Evolutionary conservation across 1,140 invertebrate species (phyloP).

Genomic region (Drosophila insularis): DNA sequence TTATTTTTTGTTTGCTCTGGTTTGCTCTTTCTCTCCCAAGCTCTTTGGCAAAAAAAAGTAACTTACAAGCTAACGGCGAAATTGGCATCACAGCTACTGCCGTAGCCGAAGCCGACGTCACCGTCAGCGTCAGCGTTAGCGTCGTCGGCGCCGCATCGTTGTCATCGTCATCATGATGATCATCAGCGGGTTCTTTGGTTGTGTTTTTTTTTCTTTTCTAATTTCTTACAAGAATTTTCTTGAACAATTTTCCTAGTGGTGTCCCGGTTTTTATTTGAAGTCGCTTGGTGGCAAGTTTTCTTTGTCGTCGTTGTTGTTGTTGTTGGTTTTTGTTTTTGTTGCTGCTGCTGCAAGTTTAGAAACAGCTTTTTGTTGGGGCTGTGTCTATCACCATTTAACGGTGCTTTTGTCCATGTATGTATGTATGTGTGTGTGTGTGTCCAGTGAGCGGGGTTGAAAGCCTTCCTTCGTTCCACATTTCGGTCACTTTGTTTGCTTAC

Average conservation of each 20-base stretch:
- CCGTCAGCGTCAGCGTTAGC: conserved; percentile 37
- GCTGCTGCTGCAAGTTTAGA: conserved; percentile 26
- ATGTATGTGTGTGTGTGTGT: conserved; percentile 13
- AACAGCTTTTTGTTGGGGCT: conserved; percentile 53
- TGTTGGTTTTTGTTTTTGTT: conserved; percentile 26
- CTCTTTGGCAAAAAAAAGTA: conserved; percentile 33
- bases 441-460: conserved; percentile 14
- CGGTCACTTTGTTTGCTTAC: conserved; percentile 15
- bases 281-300: conserved; percentile 45
- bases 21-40: conserved; percentile 44
- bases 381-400: conserved; percentile 69
- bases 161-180: conserved; percentile 8
- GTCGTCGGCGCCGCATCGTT: neutral
- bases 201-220: conserved; percentile 50
- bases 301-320: conserved; percentile 22
- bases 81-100: conserved; percentile 53
- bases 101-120: conserved; percentile 4
- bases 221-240: conserved; percentile 78
- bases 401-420: conserved; percentile 49
- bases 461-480: conserved; percentile 8
- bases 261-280: conserved; percentile 62
- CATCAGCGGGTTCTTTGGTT: conserved; percentile 10
- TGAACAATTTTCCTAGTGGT: conserved; percentile 71
- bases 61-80: conserved; percentile 73
- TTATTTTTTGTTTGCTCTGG: conserved; percentile 13